These are phyloP conservation scores for Sebastiscus albofasciatus DNA, from an alignment of 2,797 vertebrate genomes.

Conservation along the genomic window DNA sequence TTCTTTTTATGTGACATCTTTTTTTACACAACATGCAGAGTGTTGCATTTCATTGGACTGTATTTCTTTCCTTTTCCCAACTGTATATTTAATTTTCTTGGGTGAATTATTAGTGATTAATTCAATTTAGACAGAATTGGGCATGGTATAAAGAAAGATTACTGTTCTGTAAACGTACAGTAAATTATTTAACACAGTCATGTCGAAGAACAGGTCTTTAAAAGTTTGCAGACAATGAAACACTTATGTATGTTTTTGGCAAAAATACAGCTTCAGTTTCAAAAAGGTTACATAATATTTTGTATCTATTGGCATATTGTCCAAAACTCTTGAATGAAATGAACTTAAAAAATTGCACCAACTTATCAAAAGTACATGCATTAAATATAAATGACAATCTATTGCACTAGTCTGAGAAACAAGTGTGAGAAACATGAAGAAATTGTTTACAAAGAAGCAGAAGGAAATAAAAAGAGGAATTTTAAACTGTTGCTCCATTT, in stretches of 20 bases:
- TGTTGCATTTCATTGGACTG: too few species aligned
- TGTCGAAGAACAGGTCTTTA: neutral
- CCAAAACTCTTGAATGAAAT: neutral
- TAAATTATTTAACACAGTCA: neutral
- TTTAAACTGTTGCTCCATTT: neutral
- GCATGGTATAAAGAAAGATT: neutral
- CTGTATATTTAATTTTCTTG: neutral
- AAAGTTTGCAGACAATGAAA: too few species aligned
- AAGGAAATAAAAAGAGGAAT: neutral
- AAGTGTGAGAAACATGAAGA: neutral
- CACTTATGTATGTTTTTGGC: too few species aligned
- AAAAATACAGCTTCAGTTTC: too few species aligned
- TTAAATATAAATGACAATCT: neutral
- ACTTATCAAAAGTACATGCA: neutral
- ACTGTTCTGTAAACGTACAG: neutral
- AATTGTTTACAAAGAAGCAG: neutral
- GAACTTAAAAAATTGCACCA: neutral
- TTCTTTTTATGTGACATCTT: too few species aligned
- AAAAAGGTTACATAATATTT: too few species aligned
- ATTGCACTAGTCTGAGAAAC: neutral
- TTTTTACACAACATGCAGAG: too few species aligned
- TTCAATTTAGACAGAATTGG: neutral
- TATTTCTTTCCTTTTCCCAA: too few species aligned
- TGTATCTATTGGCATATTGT: neutral
- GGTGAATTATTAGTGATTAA: neutral